phyloP scores from a whole-genome alignment of 2,113 vertebrate genomes.

The Protobothrops flavoviridis region DNA sequence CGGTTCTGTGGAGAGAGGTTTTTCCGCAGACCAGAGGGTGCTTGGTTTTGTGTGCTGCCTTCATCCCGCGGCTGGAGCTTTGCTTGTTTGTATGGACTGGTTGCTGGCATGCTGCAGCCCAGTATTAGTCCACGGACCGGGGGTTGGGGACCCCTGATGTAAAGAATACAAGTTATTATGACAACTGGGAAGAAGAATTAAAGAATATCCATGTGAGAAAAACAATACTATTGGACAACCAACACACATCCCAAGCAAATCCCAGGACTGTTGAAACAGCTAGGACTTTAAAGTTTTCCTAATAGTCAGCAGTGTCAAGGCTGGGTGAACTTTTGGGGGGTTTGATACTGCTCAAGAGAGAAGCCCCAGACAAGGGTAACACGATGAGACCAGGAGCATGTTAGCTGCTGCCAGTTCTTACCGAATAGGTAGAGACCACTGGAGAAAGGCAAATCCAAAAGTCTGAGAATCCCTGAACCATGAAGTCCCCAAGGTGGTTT shows the following conservation, averaged over 20 bases:
- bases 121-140: too few relatives aligned
- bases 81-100: too few relatives aligned
- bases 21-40: too few relatives aligned
- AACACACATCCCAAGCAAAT: not conserved
- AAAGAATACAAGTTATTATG: not conserved
- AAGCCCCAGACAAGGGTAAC: not conserved
- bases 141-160: not conserved
- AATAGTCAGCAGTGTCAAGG: not conserved
- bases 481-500: not conserved
- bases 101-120: too few relatives aligned
- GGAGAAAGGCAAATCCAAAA: not conserved
- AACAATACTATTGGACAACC: not conserved
- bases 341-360: not conserved
- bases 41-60: too few relatives aligned
- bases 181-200: not conserved
- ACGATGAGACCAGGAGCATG: not conserved
- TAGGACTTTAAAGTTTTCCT: not conserved
- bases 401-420: not conserved
- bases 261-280: not conserved
- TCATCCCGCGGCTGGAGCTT: too few relatives aligned
- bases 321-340: not conserved
- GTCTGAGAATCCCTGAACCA: not conserved
- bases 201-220: not conserved
- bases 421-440: rapidly evolving
- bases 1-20: too few relatives aligned